Percentiles rank a stretch among this genome's conserved stretches.
These are phyloP conservation scores for Lepidocyrtinus sp. DNA, from an alignment of 2,888 invertebrate genomes.

Conservation along the genomic window DNA sequence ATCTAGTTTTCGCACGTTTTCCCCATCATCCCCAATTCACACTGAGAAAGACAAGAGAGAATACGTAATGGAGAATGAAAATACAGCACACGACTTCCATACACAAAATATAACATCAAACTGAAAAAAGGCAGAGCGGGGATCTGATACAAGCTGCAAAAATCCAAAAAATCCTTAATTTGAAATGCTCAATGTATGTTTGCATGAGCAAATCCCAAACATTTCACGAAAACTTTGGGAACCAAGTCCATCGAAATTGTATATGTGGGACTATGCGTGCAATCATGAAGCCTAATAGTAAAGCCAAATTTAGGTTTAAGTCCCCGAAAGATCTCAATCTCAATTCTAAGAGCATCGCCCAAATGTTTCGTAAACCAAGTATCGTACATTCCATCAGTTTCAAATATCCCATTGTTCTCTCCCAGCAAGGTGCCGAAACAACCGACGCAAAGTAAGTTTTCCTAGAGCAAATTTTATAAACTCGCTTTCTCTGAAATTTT, in stretches of 20 bases:
- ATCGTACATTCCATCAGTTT: constrained; percentile 23
- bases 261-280: too few relatives aligned
- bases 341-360: constrained; percentile 27
- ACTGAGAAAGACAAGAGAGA: constrained; percentile 9
- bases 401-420: constrained; percentile 10
- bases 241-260: background rate
- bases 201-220: constrained; percentile 32
- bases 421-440: constrained; percentile 6
- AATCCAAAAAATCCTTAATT: constrained; percentile 41
- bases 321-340: constrained; percentile 30
- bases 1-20: constrained; percentile 49
- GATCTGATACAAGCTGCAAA: background rate
- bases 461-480: too few relatives aligned
- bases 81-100: constrained; percentile 6
- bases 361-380: constrained; percentile 3
- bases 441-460: background rate
- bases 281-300: background rate
- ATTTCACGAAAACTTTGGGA: background rate
- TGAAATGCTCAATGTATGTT: constrained; percentile 29
- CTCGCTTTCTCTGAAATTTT: too few relatives aligned
- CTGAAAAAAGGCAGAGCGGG: constrained; percentile 11
- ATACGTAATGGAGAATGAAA: constrained; percentile 13
- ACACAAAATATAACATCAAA: constrained; percentile 17
- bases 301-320: background rate
- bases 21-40: constrained; percentile 49